phyloP scores from a whole-genome alignment of 2,797 vertebrate genomes.

The Lates japonicus region DNA sequence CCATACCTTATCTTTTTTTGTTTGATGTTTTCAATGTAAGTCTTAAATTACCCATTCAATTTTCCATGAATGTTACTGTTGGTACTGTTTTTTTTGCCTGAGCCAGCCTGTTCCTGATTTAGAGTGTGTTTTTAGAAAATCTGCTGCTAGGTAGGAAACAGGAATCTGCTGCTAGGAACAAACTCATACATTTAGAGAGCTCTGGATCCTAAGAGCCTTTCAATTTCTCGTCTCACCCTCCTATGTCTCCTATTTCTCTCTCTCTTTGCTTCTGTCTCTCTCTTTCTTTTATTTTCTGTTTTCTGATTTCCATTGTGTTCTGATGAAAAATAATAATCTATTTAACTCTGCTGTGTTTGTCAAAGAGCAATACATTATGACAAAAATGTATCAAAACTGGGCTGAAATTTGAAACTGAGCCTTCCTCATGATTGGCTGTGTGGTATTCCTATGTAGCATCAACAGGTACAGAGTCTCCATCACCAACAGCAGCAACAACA shows the following conservation, averaged over 20 bases:
- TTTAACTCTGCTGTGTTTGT: constrained; percentile 1
- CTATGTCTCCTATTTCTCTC: neutral
- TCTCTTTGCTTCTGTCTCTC: neutral
- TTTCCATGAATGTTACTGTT: neutral
- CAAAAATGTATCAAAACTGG: neutral
- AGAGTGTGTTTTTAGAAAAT: neutral
- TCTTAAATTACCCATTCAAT: neutral
- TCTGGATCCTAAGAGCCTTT: neutral
- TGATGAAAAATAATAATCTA: neutral
- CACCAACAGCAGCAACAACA: constrained; percentile 76
- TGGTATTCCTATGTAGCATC: constrained; percentile 83
- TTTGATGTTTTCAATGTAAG: neutral
- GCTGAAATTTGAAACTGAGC: constrained; percentile 2
- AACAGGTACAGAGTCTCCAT: constrained; percentile 87
- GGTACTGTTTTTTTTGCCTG: neutral
- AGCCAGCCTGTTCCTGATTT: neutral
- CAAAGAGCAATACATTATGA: constrained; percentile 4
- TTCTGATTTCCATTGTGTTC: neutral
- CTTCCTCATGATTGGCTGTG: constrained; percentile 64
- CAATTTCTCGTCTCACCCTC: neutral
- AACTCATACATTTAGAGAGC: neutral
- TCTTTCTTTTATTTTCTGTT: too few relatives aligned
- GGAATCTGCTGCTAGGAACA: neutral
- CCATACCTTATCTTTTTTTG: neutral
- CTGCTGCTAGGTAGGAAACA: neutral